phyloP scores from a whole-genome alignment of 2,888 invertebrate genomes.

The Mamestra brassicae region DNA sequence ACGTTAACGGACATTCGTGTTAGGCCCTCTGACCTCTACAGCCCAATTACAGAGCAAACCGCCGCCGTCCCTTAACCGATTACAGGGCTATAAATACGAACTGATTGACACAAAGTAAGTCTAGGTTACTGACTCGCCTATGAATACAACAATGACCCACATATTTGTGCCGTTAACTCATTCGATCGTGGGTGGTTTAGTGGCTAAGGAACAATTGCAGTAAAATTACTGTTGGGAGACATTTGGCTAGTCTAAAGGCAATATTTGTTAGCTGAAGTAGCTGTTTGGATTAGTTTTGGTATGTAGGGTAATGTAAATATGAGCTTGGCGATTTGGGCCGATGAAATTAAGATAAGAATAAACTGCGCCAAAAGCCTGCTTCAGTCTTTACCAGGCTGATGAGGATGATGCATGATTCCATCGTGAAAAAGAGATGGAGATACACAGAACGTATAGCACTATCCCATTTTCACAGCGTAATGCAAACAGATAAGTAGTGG shows the following conservation, averaged over 20 bases:
- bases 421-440: too few species aligned
- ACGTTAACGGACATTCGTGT: too few species aligned
- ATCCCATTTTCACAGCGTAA: too few species aligned
- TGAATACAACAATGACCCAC: slow-evolving; percentile 56
- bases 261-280: slow-evolving; percentile 41
- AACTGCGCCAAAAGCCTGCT: not conserved
- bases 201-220: slow-evolving; percentile 11
- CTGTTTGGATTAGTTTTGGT: slow-evolving; percentile 3
- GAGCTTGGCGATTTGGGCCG: not conserved
- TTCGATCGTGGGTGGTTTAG: slow-evolving; percentile 38
- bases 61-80: slow-evolving; percentile 21
- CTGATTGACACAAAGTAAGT: not conserved
- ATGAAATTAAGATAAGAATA: slow-evolving; percentile 8
- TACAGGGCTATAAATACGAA: slow-evolving; percentile 26
- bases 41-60: slow-evolving; percentile 13
- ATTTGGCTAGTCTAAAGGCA: slow-evolving; percentile 34
- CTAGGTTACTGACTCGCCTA: slow-evolving; percentile 31
- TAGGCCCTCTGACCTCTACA: slow-evolving; percentile 18
- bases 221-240: slow-evolving; percentile 26
- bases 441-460: too few species aligned
- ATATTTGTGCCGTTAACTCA: slow-evolving; percentile 34
- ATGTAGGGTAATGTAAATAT: slow-evolving; percentile 5
- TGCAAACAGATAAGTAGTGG: too few species aligned
- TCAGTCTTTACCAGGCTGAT: not conserved
- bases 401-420: too few species aligned